phyloP scores from a whole-genome alignment of 2,113 vertebrate genomes.

The Syrrhaptes paradoxus region DNA sequence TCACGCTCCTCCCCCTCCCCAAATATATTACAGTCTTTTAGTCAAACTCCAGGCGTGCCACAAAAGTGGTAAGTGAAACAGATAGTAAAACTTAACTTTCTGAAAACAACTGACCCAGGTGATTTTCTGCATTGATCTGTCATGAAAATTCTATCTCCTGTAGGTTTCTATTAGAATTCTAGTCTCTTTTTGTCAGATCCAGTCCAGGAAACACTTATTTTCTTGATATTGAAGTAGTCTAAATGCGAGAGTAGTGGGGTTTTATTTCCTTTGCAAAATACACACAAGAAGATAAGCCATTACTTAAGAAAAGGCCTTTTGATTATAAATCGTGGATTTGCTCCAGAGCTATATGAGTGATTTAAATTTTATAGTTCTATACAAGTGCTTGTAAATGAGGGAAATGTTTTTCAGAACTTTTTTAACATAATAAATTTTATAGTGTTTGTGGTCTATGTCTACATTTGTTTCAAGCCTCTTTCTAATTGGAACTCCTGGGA shows the following conservation, averaged over 20 bases:
- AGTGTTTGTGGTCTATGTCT: not conserved
- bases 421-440: not conserved
- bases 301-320: not conserved
- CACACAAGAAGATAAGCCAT: not conserved
- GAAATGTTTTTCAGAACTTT: not conserved
- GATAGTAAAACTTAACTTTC: not conserved
- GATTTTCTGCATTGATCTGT: not conserved
- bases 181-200: not conserved
- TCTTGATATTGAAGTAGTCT: not conserved
- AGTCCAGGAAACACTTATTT: not conserved
- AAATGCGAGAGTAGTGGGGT: not conserved
- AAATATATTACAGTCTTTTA: not conserved
- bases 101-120: not conserved
- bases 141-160: not conserved
- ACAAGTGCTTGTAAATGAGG: not conserved
- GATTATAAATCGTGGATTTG: not conserved
- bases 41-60: not conserved
- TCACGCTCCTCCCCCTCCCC: not conserved
- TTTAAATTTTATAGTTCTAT: not conserved
- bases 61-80: not conserved
- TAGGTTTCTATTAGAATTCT: not conserved
- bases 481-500: not conserved
- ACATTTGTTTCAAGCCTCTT: not conserved
- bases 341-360: not conserved
- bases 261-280: not conserved